Conservation (phyloP, 2,888 invertebrate species). For the Ectemnius lituratus region DNA sequence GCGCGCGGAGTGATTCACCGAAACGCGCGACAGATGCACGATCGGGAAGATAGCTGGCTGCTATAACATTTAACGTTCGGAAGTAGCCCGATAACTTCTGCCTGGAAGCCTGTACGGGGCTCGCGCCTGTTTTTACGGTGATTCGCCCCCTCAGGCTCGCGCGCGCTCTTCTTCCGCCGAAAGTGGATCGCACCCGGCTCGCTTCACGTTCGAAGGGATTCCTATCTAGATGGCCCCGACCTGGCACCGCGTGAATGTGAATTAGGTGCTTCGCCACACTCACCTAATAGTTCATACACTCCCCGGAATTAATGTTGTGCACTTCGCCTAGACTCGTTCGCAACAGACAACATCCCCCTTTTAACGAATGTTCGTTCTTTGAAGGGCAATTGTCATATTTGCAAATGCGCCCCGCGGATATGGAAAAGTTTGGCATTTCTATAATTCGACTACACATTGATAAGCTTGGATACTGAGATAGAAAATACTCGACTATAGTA, state of each 20-base stretch:
- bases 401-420: background rate
- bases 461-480: background rate
- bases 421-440: background rate
- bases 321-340: too few species aligned
- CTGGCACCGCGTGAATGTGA: background rate
- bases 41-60: constrained; percentile 71
- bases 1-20: constrained; percentile 74
- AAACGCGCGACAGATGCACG: constrained; percentile 75
- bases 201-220: constrained; percentile 17
- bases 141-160: constrained; percentile 9
- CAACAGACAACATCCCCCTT: too few species aligned
- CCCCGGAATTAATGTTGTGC: too few species aligned
- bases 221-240: background rate
- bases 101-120: constrained; percentile 48
- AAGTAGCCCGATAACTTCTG: constrained; percentile 61
- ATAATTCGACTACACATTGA: background rate
- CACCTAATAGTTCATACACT: too few species aligned
- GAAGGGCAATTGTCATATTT: background rate
- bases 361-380: too few species aligned
- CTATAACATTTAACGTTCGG: constrained; percentile 50
- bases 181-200: constrained; percentile 6
- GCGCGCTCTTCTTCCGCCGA: constrained; percentile 22
- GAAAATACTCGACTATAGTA: too few species aligned
- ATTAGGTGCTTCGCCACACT: too few species aligned
- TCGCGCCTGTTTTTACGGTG: constrained; percentile 46